Evolutionary conservation across 2,888 invertebrate species (phyloP), one percentile per base, ranked within the genome.

Genomic region (Ormyrus labotus): DNA sequence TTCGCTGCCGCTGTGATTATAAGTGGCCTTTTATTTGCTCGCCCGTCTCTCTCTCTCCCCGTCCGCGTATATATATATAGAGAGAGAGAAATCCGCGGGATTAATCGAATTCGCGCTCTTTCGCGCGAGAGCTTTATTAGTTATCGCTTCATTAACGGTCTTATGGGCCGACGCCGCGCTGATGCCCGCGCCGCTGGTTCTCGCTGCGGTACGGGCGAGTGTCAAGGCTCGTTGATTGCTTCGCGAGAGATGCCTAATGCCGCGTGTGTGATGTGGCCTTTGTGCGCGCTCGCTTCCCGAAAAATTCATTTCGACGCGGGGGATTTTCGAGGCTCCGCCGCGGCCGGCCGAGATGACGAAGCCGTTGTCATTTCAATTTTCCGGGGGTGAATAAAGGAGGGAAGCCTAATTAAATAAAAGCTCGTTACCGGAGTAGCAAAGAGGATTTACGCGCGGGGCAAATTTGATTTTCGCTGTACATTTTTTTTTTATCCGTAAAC

Each of bases 91-190:
- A 34, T 45, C 13, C 7, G 45, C 13, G 19, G 58, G 53, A 78
- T 78, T 67, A 78, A 78, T 78, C 55, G 78, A 72, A 67, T 72
- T 78, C 6, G 61, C n/a, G 51, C 10, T 7, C 6, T 50, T 34
- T 50, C 65, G 65, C 65, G 13, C 51, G 65, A 19, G 65, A 50
- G 58, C 63, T 55, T 63, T 73, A 73, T 75, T 75, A 80, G 74
- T 80, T 80, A 70, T 80, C 65, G 74, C 75, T 65, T 60, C 71
- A 65, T 80, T 74, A 80, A 80, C 60, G 64, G 51, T 70, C 64
- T 78, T 63, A 45, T 60, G 50, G 47, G 50, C 60, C 13, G 50
- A 48, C 34, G 7, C 51, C 60, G 19, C 34, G 19, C 34, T 34
- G 50, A 68, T 69, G 19, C 50, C 45, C 19, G 60, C 8, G 67